Evolutionary conservation across 2,888 invertebrate species (phyloP).

Genomic region (Leptarthrus brevirostris): DNA sequence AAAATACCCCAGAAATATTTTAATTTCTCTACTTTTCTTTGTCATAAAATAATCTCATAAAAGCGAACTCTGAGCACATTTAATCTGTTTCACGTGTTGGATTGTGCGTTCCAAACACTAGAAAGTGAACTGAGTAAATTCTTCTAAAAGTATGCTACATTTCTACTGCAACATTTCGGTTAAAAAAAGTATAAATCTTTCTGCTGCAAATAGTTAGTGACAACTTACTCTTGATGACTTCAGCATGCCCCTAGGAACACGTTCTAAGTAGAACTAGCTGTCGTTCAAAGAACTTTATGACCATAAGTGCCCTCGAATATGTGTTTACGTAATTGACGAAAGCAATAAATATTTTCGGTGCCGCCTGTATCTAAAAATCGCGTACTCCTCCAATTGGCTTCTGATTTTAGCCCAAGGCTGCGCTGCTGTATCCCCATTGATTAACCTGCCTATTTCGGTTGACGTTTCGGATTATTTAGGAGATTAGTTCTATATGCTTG

Average conservation of each 20-base stretch:
- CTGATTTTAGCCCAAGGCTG: background rate
- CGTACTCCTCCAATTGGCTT: background rate
- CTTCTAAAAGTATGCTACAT: no score
- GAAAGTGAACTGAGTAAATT: no score
- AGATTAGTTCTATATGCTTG: background rate
- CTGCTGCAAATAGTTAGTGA: background rate
- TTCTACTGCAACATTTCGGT: no score
- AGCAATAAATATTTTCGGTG: slow-evolving; percentile 11
- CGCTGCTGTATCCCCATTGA: background rate
- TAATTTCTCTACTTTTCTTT: no score
- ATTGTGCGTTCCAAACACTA: no score
- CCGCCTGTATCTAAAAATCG: background rate
- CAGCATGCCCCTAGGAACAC: background rate
- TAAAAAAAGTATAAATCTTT: background rate
- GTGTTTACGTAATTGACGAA: slow-evolving; percentile 14
- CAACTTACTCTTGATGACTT: background rate
- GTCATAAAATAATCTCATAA: no score
- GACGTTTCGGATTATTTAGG: background rate
- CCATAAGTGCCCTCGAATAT: background rate
- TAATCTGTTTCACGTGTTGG: no score
- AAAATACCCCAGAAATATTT: no score
- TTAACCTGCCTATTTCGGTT: background rate
- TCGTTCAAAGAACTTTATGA: background rate
- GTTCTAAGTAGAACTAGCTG: background rate
- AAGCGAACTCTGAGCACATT: no score